phyloP scores from a whole-genome alignment of 1,140 invertebrate genomes.

The Bradysia coprophila region DNA sequence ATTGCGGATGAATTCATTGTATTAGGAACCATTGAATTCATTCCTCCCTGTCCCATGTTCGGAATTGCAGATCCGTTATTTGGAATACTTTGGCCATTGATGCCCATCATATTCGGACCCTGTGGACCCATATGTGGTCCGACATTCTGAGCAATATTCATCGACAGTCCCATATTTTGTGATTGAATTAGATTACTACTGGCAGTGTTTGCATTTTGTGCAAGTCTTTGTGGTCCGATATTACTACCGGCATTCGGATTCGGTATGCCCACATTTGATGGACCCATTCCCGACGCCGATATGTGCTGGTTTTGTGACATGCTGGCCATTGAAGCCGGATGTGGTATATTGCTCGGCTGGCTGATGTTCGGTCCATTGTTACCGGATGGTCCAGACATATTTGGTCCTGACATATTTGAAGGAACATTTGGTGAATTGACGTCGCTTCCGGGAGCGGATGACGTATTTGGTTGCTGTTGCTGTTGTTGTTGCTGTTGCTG shows the following conservation, averaged over 20 bases:
- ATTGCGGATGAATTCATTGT: slow-evolving; percentile 8
- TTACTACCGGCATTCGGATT: not conserved
- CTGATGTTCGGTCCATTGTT: not conserved
- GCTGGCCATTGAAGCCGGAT: not conserved
- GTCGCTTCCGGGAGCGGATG: slow-evolving; percentile 11
- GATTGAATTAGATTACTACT: not conserved
- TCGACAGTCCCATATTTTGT: not conserved
- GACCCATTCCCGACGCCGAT: not conserved
- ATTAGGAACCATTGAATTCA: slow-evolving; percentile 2
- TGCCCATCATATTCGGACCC: slow-evolving; percentile 4
- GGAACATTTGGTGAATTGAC: slow-evolving; percentile 10
- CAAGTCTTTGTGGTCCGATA: not conserved
- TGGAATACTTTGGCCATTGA: not conserved
- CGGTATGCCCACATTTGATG: not conserved
- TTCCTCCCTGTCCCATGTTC: slow-evolving; percentile 7
- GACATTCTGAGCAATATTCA: not conserved
- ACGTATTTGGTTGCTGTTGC: slow-evolving; percentile 15
- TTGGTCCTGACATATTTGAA: not conserved
- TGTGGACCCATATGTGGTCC: slow-evolving; percentile 2
- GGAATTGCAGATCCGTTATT: slow-evolving; percentile 6
- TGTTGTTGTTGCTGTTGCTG: slow-evolving; percentile 16
- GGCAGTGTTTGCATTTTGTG: not conserved
- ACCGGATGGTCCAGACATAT: not conserved
- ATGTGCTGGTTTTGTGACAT: not conserved
- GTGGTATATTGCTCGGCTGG: not conserved